These are phyloP conservation scores for Equus przewalskii DNA, from an alignment of 2,113 vertebrate genomes.

Conservation along the genomic window DNA sequence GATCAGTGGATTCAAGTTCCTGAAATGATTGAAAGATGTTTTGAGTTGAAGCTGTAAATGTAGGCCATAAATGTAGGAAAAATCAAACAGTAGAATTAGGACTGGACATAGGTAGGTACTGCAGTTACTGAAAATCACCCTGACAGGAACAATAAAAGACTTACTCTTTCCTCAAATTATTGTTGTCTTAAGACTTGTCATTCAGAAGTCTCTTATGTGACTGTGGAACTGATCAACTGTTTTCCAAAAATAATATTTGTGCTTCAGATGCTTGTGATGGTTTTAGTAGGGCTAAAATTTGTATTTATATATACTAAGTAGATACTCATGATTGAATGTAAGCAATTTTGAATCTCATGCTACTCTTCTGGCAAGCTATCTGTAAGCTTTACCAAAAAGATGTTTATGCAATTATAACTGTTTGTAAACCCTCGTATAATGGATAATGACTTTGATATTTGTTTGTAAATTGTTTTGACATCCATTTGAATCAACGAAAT, in stretches of 20 bases:
- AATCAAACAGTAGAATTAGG: not conserved
- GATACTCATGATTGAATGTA: not conserved
- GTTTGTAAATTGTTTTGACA: not conserved
- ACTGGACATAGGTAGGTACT: not conserved
- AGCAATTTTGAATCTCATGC: not conserved
- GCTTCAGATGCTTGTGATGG: not conserved
- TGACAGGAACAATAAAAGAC: not conserved
- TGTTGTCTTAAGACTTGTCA: not conserved
- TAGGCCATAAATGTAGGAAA: not conserved
- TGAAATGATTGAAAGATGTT: not conserved
- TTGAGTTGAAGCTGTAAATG: not conserved
- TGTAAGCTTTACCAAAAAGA: not conserved
- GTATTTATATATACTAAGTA: not conserved
- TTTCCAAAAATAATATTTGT: not conserved
- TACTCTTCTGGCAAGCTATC: not conserved
- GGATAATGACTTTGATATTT: not conserved
- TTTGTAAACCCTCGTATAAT: not conserved
- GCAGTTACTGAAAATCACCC: not conserved
- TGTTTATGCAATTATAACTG: not conserved
- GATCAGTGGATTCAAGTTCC: not conserved
- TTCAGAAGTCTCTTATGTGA: not conserved
- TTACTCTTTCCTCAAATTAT: not conserved
- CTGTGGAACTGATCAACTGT: not conserved
- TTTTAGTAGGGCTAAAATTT: not conserved
- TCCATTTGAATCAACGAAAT: not conserved